Conservation (phyloP, 2,797 vertebrate species). For the Amphiprion clarkii region DNA sequence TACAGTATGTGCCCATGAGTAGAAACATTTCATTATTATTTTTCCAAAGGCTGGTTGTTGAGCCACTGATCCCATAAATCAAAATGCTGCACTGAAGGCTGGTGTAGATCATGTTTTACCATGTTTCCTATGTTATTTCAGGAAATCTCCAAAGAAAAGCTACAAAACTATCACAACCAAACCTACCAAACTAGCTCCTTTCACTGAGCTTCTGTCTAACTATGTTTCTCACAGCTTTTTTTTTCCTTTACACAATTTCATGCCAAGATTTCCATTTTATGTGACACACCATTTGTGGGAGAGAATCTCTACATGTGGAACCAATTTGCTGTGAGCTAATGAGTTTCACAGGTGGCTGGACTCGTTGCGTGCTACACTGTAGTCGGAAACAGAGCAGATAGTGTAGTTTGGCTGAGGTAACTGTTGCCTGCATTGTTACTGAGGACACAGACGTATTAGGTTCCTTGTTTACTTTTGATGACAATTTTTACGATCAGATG, state of each 20-base stretch:
- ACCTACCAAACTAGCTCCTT: constrained; percentile 12
- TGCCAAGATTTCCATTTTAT: constrained; percentile 79
- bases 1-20: constrained; percentile 20
- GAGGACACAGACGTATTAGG: constrained; percentile 13
- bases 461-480: constrained; percentile 26
- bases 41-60: constrained; percentile 11
- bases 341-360: constrained; percentile 81
- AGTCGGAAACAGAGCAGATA: constrained; percentile 58
- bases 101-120: constrained; percentile 3
- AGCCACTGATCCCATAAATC: constrained; percentile 14
- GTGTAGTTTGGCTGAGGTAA: constrained; percentile 49
- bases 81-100: constrained; percentile 11
- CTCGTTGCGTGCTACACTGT: constrained; percentile 66
- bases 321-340: constrained; percentile 78
- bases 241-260: constrained; percentile 59
- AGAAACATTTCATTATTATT: constrained; percentile 9
- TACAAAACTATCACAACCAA: constrained; percentile 5
- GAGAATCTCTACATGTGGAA: constrained; percentile 83
- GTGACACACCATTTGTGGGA: constrained; percentile 75
- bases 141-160: constrained; percentile 28
- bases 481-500: constrained; percentile 16
- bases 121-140: constrained; percentile 6
- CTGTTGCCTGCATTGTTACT: constrained; percentile 25
- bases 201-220: constrained; percentile 36
- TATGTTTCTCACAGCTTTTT: constrained; percentile 62